phyloP scores from a whole-genome alignment of 2,888 invertebrate genomes.

The Dynastes tityus region DNA sequence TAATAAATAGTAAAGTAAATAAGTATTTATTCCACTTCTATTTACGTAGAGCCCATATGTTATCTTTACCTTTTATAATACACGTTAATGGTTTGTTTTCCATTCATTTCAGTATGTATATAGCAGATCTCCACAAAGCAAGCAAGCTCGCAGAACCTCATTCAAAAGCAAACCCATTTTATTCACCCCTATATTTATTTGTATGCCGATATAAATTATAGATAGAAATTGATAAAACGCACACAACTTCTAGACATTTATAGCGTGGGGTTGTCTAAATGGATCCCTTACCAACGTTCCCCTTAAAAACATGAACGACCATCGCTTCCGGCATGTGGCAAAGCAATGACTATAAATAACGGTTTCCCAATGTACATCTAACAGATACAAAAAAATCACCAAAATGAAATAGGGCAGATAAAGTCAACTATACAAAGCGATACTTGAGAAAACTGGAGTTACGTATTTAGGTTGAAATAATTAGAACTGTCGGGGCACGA shows the following conservation, averaged over 20 bases:
- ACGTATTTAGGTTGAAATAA: conserved; percentile 10
- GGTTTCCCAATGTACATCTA: not conserved
- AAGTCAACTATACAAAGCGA: not conserved
- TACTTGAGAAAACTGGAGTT: not conserved
- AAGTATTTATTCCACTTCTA: no score
- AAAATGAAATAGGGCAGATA: not conserved
- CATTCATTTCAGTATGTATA: no score
- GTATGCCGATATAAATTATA: not conserved
- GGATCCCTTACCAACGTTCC: not conserved
- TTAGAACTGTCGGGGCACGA: conserved; percentile 13
- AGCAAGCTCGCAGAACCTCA: not conserved
- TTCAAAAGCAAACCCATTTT: not conserved
- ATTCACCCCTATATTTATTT: not conserved
- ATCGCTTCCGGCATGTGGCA: conserved; percentile 32
- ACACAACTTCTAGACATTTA: conserved; percentile 12
- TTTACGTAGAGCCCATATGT: no score
- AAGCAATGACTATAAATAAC: conserved; percentile 41
- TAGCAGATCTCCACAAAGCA: no score
- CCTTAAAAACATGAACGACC: conserved; percentile 24
- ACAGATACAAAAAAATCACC: not conserved
- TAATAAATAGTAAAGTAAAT: no score
- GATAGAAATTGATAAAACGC: conserved; percentile 7
- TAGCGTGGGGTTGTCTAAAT: conserved; percentile 25
- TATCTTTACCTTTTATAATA: no score
- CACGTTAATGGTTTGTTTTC: no score